Percentiles rank a stretch among this genome's conserved stretches.
phyloP scores from a whole-genome alignment of 2,888 invertebrate species.

The Dione vanillae region DNA sequence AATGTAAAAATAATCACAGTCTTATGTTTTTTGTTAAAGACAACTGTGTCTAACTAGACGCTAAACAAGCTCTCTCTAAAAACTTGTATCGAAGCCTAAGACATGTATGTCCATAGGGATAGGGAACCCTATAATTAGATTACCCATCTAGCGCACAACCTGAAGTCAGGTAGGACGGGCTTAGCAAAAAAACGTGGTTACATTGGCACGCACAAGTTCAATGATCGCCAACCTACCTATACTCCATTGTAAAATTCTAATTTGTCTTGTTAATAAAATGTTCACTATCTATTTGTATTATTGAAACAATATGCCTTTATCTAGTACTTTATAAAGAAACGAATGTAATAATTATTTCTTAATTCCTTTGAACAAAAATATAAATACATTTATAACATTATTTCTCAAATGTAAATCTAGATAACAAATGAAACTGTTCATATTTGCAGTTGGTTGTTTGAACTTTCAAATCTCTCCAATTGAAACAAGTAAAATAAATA shows the following conservation, averaged over 20 bases:
- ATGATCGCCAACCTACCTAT: constrained; percentile 60
- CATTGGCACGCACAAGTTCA: constrained; percentile 67
- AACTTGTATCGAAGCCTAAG: constrained; percentile 60
- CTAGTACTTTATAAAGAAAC: no score
- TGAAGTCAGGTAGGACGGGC: constrained; percentile 65
- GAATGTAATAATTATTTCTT: no score
- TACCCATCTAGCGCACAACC: constrained; percentile 68
- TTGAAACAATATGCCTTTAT: not conserved
- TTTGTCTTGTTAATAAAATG: constrained; percentile 37
- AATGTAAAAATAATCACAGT: constrained; percentile 6
- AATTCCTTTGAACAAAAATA: no score
- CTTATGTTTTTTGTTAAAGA: constrained; percentile 20
- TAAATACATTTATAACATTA: not conserved
- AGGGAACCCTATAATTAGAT: constrained; percentile 75
- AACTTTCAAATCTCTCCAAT: constrained; percentile 79
- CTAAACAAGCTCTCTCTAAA: constrained; percentile 40
- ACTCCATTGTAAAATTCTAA: constrained; percentile 58
- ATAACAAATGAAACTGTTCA: constrained; percentile 59
- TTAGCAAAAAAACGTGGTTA: constrained; percentile 70
- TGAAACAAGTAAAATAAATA: constrained; percentile 72
- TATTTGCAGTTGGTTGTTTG: constrained; percentile 74
- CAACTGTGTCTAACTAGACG: constrained; percentile 24
- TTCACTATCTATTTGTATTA: constrained; percentile 28
- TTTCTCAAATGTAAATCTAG: constrained; percentile 53
- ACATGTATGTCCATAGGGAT: constrained; percentile 59